phyloP scores from a whole-genome alignment of 1,140 invertebrate genomes.

The Caligus rogercresseyi region DNA sequence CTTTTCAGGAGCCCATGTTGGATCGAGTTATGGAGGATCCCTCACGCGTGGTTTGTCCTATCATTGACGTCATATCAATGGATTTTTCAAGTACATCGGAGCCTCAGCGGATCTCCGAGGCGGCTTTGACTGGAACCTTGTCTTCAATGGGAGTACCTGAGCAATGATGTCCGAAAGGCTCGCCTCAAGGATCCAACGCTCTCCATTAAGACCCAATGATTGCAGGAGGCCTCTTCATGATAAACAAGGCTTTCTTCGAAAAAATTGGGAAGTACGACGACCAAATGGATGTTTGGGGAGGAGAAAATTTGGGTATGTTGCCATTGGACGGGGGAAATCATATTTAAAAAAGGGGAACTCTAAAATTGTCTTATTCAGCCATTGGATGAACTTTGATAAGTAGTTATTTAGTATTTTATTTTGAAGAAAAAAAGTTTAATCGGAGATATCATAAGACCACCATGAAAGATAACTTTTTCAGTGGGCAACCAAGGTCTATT shows the following conservation, averaged over 20 bases:
- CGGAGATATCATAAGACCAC: too few relatives aligned
- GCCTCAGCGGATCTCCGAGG: conserved; percentile 73
- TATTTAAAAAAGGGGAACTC: too few relatives aligned
- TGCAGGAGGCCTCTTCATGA: conserved; percentile 78
- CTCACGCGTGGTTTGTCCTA: conserved; percentile 69
- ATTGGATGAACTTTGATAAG: too few relatives aligned
- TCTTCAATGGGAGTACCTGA: conserved; percentile 87
- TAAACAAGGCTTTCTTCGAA: conserved; percentile 75
- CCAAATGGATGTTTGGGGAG: conserved; percentile 92
- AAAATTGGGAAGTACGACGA: conserved; percentile 90
- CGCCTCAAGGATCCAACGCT: conserved; percentile 53
- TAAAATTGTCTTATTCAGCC: too few relatives aligned
- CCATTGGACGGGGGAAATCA: conserved; percentile 26
- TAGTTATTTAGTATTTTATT: too few relatives aligned
- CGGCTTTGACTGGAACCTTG: conserved; percentile 95
- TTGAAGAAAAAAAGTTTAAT: too few relatives aligned
- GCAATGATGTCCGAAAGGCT: conserved; percentile 53
- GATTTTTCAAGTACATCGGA: conserved; percentile 91
- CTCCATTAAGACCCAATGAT: conserved; percentile 65
- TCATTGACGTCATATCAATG: conserved; percentile 96
- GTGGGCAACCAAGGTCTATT: too few relatives aligned
- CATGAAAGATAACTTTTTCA: too few relatives aligned
- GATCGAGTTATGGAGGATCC: conserved; percentile 64
- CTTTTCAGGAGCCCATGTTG: conserved; percentile 55
- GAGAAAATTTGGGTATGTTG: conserved; percentile 51